Base-by-base conservation (phyloP, 2,113 vertebrate species). In the Suricata suricatta region DNA sequence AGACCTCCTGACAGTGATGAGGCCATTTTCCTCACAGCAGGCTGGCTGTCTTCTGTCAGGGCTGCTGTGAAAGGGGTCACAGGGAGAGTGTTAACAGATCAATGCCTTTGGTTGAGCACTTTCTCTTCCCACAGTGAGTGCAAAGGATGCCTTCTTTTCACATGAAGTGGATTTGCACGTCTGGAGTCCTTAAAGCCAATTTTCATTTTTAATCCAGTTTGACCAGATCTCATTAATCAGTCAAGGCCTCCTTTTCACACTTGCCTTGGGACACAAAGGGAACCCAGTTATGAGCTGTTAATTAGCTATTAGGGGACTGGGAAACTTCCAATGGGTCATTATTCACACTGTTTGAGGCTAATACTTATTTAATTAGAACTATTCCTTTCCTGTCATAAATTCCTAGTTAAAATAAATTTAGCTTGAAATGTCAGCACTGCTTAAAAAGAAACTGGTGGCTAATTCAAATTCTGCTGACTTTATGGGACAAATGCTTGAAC, bases 251-350 rank as follows among this genome's bases (percentile, higher is more conserved):
- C 80, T 97, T 96, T 96, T 94, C 97, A 98, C 87, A 96, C 97
- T 97, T 98, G 95, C 69, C 41, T 98, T 96, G 96, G 95, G 93
- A 93, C 92, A 97, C 90, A 96, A 93, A 95, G 94, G 50, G 44
- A 95, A 83, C 95, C 92, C 41, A 97, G 25, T 85, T 97, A 95
- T 92, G 94, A 97, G 84, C 91, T 98, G 98, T 95, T 98, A 98
- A 98, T 98, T 95, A 98, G 97, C 96, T 97, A 98, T 98, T 98
- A 98, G 95, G 92, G 83, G 97, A 94, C 96, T 96, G 76, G 72
- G 96, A 94, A 95, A 86, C 92, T 96, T 97, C 97, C 95, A 97
- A 16, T 15, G 33, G 92, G 95, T 94, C 96, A 96, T 98, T 97
- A 97, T 98, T 97, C 97, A 98, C 97, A 96, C 90, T 29, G 88